These are phyloP conservation scores for Aphelocoma californica DNA, from an alignment of 2,797 vertebrate genomes.

Conservation along the genomic window DNA sequence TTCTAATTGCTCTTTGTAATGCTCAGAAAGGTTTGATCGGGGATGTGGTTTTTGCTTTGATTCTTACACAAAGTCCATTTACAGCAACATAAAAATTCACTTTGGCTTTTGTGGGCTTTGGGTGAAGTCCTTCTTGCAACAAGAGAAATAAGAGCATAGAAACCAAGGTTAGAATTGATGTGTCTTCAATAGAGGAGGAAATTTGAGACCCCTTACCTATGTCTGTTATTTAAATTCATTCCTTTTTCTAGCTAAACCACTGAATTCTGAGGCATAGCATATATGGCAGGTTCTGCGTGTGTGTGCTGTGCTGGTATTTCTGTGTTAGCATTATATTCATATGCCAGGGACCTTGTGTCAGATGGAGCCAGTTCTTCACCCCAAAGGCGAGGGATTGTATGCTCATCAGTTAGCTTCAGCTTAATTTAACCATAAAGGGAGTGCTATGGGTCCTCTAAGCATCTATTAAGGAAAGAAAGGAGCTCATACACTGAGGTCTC, in stretches of 20 bases:
- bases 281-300: neutral
- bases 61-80: neutral
- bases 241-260: neutral
- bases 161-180: neutral
- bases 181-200: neutral
- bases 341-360: neutral
- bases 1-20: conserved; percentile 1
- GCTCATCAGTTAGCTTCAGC: neutral
- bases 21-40: neutral
- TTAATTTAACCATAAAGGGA: neutral
- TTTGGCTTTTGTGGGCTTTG: neutral
- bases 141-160: neutral
- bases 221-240: neutral
- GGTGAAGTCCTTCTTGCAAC: neutral
- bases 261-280: neutral
- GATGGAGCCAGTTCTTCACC: neutral
- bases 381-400: neutral
- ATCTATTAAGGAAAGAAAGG: neutral
- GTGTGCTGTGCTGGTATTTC: neutral
- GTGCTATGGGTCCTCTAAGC: neutral
- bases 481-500: neutral
- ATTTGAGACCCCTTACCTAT: neutral
- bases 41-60: neutral
- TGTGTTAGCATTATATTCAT: neutral
- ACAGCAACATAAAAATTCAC: neutral